phyloP scores from a whole-genome alignment of 1,140 invertebrate species.

The Heterodera schachtii region DNA sequence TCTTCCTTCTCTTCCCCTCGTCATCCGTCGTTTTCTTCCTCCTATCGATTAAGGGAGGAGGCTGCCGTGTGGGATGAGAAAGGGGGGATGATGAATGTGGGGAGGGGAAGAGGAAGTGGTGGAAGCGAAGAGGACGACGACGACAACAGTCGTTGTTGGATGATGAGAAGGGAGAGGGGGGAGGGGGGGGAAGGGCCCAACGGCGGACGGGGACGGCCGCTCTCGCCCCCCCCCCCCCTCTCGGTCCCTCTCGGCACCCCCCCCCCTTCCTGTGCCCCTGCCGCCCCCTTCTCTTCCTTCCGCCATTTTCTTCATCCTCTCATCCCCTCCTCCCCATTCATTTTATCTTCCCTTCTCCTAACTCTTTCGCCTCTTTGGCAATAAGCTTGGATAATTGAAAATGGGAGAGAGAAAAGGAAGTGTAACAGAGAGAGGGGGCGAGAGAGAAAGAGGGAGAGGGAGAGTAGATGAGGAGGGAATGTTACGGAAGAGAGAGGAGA shows the following conservation, averaged over 20 bases:
- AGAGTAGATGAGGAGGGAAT: too few species aligned
- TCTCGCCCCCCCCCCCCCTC: not conserved
- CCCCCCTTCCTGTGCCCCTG: not conserved
- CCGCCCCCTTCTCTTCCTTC: not conserved
- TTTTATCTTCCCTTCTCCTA: not conserved
- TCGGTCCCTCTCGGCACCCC: not conserved
- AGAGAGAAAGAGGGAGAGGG: not conserved
- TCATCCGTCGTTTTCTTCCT: conserved; percentile 1
- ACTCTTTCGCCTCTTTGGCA: not conserved
- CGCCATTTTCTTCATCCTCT: conserved; percentile 1
- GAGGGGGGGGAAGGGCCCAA: not conserved
- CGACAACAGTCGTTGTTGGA: not conserved
- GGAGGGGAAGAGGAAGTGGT: not conserved
- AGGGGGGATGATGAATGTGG: not conserved
- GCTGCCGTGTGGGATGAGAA: not conserved
- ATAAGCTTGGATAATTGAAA: not conserved
- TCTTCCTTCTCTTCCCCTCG: conserved; percentile 6
- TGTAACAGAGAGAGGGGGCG: not conserved
- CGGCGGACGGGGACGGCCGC: too few species aligned
- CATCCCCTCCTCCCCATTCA: not conserved
- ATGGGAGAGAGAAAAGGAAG: not conserved
- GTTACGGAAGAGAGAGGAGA: too few species aligned
- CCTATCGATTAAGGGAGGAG: conserved; percentile 10
- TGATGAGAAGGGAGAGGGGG: not conserved
- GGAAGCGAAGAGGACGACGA: not conserved